A percentile compares a stretch with the other conserved stretches of the same genome.
phyloP scores from a whole-genome alignment of 2,888 invertebrate species.

The Lissocephala sabroskyi region DNA sequence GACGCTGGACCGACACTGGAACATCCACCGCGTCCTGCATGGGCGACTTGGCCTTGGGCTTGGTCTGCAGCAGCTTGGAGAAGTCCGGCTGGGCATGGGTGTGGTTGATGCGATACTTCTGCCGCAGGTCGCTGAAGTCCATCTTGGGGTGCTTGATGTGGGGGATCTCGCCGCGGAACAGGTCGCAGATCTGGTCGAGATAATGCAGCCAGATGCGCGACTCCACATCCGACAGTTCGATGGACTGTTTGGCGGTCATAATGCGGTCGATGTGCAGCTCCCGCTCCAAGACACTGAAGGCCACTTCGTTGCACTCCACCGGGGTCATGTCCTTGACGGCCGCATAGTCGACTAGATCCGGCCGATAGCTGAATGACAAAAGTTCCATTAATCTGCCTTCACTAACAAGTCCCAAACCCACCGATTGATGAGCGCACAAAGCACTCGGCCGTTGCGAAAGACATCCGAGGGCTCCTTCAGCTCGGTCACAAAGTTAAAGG shows the following conservation, averaged over 20 bases:
- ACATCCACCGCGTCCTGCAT: conserved; percentile 69
- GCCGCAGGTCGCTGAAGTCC: conserved; percentile 73
- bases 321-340: conserved; percentile 78
- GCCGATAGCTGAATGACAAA: conserved; percentile 89
- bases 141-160: conserved; percentile 83
- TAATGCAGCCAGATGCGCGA: conserved; percentile 80
- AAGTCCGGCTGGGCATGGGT: conserved; percentile 69
- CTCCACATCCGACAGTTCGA: conserved; percentile 66
- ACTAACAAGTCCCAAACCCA: conserved; percentile 21
- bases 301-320: conserved; percentile 82
- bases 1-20: conserved; percentile 60
- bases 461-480: conserved; percentile 71
- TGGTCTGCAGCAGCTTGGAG: conserved; percentile 68
- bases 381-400: not conserved
- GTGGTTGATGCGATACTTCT: conserved; percentile 67
- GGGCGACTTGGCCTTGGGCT: conserved; percentile 68
- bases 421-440: conserved; percentile 72
- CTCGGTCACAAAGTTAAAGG: conserved; percentile 65
- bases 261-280: conserved; percentile 83
- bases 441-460: conserved; percentile 70
- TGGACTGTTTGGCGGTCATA: conserved; percentile 84
- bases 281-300: conserved; percentile 89
- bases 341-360: conserved; percentile 87
- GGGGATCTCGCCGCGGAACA: conserved; percentile 93
- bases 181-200: conserved; percentile 89